Evolutionary conservation across 2,888 invertebrate genomes (phyloP).

Genomic region (Ganaspis brasiliensis): DNA sequence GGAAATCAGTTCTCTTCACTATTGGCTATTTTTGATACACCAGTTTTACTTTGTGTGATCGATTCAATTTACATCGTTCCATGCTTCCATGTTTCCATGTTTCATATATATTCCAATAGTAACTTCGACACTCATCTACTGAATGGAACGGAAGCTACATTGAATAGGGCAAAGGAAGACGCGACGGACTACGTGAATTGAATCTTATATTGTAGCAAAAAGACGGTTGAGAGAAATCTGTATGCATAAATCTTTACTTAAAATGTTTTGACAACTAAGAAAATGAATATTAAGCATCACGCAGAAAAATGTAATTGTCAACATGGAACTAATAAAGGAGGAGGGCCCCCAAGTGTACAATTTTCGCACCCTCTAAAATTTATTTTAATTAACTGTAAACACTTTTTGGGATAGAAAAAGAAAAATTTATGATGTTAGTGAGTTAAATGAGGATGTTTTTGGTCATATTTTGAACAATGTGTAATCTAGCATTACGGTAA

Average conservation of each 20-base stretch:
- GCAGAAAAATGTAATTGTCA: neutral
- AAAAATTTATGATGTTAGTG: no score
- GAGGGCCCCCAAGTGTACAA: no score
- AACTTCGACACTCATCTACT: conserved; percentile 6
- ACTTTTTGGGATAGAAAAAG: no score
- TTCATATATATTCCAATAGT: neutral
- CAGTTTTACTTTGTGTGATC: neutral
- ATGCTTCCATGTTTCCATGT: neutral
- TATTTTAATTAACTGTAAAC: no score
- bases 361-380: no score
- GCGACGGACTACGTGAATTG: neutral
- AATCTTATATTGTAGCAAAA: neutral
- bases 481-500: no score
- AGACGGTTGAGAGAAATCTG: neutral
- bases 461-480: no score
- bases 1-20: conserved; percentile 27
- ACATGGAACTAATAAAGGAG: no score
- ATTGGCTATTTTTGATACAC: conserved; percentile 8
- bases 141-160: conserved; percentile 1
- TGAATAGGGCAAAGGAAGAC: neutral
- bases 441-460: no score
- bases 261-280: neutral
- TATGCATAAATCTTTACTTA: neutral
- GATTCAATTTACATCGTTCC: conserved; percentile 1
- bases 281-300: neutral